Base-by-base conservation (phyloP, 2,888 invertebrate species). In the Drosophila quinaria region DNA sequence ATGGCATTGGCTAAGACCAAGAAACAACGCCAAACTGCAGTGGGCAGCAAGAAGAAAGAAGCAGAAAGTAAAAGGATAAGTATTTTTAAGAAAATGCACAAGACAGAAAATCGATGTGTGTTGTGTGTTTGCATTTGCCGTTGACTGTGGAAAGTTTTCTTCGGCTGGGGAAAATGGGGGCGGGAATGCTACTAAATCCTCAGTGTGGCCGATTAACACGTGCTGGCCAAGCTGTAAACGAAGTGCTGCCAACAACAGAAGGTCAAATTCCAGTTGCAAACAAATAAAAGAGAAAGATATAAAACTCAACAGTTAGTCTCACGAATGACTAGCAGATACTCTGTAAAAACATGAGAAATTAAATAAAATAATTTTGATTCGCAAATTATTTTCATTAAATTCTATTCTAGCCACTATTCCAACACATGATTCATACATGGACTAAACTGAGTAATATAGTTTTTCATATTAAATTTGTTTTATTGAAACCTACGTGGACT, bases 121-220 rank as follows among this genome's bases (percentile, higher is more conserved):
- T 52, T 74, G 55, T 74, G 55, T 58, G 47, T 51, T 41, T 65
- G 56, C 46, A 37, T 58, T 60, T 65, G 64, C 33, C 55, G 77
- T 61, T 71, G 42, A 55, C 74, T 81, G 63, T 60, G 69, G 42
- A 64, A 70, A 75, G 71, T 74, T 66, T 62, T 50, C 17, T 59
- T 46, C 35, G 59, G 31, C 29, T 15, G 49, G 11, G 11, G 35
- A 61, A 29, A 8, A 9, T 10, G 29, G 46, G 31, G 52, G 52
- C 42, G 69, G 54, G 44, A 65, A 44, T 66, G 68, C 50, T 50
- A 76, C 80, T 81, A 85, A 85, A 87, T 89, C 85, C 85, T 79
- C 71, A 65, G 73, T 85, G 82, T 79, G 80, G 73, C 82, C 84
- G 87, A 85, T 85, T 85, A 87, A 79, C 82, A 85, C 89, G 89